Evolutionary conservation across 2,888 invertebrate species (phyloP).

Genomic region (Syrphus vitripennis): DNA sequence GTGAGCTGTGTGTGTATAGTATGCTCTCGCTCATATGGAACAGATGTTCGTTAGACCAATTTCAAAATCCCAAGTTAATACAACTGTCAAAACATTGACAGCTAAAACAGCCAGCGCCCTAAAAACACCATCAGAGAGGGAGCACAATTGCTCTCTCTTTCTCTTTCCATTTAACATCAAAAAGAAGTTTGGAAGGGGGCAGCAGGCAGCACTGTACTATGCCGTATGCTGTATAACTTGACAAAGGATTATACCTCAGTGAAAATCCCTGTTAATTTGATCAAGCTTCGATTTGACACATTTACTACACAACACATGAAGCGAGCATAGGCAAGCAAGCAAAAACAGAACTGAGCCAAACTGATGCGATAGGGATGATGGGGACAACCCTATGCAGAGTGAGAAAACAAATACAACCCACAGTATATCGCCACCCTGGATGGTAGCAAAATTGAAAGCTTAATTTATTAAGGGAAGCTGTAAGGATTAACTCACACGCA

Average conservation of each 20-base stretch:
- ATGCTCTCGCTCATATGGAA: neutral
- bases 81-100: conserved; percentile 71
- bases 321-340: neutral
- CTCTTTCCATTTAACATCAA: neutral
- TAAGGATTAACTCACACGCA: conserved; percentile 59
- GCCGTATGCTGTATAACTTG: conserved; percentile 34
- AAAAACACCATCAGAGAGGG: neutral
- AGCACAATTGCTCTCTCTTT: neutral
- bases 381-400: neutral
- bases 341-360: neutral
- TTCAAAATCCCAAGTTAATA: conserved; percentile 68
- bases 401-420: neutral
- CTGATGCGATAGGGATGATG: conserved; percentile 11
- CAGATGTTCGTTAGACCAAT: conserved; percentile 66
- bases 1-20: neutral
- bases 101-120: conserved; percentile 26
- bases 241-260: conserved; percentile 68
- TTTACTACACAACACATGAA: conserved; percentile 28
- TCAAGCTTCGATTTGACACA: conserved; percentile 69
- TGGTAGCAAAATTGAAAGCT: conserved; percentile 59
- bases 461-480: conserved; percentile 62
- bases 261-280: conserved; percentile 70
- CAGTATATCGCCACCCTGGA: neutral
- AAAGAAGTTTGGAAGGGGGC: neutral
- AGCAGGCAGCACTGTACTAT: neutral